These are phyloP conservation scores for Dyspetes luteomarginatus DNA, from an alignment of 2,888 invertebrate genomes.

Conservation along the genomic window DNA sequence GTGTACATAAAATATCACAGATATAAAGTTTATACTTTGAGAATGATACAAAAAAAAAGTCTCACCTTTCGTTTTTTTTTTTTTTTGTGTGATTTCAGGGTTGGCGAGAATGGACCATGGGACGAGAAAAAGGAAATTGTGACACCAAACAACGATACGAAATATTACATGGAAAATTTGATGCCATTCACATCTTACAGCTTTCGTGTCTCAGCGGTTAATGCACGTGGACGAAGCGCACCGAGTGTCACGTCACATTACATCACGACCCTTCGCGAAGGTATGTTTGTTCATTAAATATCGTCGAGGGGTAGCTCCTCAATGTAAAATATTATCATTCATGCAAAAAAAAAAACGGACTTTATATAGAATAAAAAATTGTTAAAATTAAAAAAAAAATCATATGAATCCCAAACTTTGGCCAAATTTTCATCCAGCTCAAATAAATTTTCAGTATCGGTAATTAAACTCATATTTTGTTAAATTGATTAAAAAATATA, in stretches of 20 bases:
- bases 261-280: constrained; percentile 90
- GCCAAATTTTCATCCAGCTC: too few species aligned
- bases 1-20: not conserved
- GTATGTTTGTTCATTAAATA: too few species aligned
- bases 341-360: too few species aligned
- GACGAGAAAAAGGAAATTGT: constrained; percentile 86
- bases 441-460: too few species aligned
- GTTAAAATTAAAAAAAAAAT: too few species aligned
- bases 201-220: constrained; percentile 89
- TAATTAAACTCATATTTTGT: too few species aligned
- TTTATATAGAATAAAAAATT: too few species aligned
- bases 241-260: constrained; percentile 89
- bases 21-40: not conserved
- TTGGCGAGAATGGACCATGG: constrained; percentile 89
- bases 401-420: too few species aligned
- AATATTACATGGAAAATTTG: constrained; percentile 87
- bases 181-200: constrained; percentile 91
- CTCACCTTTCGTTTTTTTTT: not conserved
- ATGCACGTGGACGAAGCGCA: constrained; percentile 88
- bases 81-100: constrained; percentile 84
- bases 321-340: not conserved
- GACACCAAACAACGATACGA: constrained; percentile 87
- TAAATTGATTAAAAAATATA: too few species aligned
- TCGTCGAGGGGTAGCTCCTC: not conserved
- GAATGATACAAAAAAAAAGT: not conserved